Conservation (phyloP, 2,113 vertebrate species). For the Columba livia region DNA sequence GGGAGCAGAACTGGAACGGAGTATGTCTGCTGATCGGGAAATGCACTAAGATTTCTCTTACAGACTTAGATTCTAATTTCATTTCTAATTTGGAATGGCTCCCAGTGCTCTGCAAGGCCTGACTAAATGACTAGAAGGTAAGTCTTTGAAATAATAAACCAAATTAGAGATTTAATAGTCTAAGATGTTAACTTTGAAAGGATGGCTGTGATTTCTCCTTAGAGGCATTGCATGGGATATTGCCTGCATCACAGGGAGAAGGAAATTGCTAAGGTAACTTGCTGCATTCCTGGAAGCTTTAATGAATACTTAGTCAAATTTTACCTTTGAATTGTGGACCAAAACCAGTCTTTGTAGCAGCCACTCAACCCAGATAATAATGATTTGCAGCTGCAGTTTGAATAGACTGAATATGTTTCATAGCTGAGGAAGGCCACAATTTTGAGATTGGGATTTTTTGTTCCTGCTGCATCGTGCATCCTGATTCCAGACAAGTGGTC, state of each 20-base stretch:
- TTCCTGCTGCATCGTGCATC: neutral
- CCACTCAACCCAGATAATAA: neutral
- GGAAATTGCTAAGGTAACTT: neutral
- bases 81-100: conserved; percentile 48
- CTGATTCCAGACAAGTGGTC: neutral
- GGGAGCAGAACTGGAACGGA: conserved; percentile 10
- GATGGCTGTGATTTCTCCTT: neutral
- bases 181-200: conserved; percentile 38
- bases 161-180: conserved; percentile 7
- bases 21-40: neutral
- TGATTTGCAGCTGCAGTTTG: neutral
- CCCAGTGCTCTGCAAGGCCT: conserved; percentile 31
- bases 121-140: conserved; percentile 40
- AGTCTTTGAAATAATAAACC: conserved; percentile 48
- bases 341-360: neutral
- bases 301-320: neutral
- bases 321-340: neutral
- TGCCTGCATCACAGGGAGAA: neutral
- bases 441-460: neutral
- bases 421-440: neutral
- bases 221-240: neutral
- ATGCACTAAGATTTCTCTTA: conserved; percentile 15
- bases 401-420: neutral
- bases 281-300: conserved; percentile 32
- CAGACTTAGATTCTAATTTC: conserved; percentile 33